phyloP scores from a whole-genome alignment of 2,797 vertebrate species.

The Pangasius krempfi region DNA sequence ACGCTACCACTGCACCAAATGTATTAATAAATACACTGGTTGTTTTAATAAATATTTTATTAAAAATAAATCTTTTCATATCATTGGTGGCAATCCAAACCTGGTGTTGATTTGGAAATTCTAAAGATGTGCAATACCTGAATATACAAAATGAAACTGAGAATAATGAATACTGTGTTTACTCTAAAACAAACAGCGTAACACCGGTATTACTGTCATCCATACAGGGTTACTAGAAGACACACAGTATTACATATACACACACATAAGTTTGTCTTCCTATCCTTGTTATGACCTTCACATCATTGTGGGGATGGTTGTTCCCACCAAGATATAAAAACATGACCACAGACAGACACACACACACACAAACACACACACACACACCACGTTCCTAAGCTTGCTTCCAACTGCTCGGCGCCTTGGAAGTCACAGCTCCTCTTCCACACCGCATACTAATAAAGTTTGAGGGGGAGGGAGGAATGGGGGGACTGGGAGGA shows the following conservation, averaged over 20 bases:
- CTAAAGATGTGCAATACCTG: background rate
- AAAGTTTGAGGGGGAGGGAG: constrained; percentile 15
- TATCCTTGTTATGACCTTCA: constrained; percentile 21
- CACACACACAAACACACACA: constrained; percentile 35
- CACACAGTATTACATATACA: constrained; percentile 34
- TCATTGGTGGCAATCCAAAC: background rate
- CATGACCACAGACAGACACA: background rate
- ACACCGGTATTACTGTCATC: constrained; percentile 8
- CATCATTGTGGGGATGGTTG: background rate
- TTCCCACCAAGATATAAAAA: background rate
- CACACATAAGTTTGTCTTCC: constrained; percentile 19
- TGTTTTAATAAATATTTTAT: background rate
- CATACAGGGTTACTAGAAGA: constrained; percentile 52
- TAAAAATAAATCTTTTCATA: background rate
- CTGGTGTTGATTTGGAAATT: background rate
- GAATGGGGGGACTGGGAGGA: background rate
- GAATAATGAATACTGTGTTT: constrained; percentile 33
- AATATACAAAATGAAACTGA: background rate
- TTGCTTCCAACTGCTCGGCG: constrained; percentile 50
- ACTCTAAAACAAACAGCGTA: constrained; percentile 38
- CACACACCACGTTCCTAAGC: constrained; percentile 51
- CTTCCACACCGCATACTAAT: constrained; percentile 58
- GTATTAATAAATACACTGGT: background rate
- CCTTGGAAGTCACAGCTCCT: constrained; percentile 47
- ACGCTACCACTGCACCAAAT: background rate